These are phyloP conservation scores for Propithecus deckenii DNA, from an alignment of 2,797 vertebrate species.

Conservation along the genomic window DNA sequence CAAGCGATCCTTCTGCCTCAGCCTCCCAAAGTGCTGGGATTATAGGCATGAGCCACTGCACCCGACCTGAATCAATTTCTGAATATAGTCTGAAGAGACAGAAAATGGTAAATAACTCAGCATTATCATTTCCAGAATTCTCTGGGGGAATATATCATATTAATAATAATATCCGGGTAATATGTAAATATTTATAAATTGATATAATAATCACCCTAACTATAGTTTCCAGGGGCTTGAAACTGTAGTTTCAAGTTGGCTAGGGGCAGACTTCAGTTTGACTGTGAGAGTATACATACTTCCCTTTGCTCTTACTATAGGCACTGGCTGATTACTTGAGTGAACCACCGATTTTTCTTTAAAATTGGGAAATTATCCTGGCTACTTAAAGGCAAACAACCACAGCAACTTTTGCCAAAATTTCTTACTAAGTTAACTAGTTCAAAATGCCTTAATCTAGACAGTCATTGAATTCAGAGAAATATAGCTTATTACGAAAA, in stretches of 20 bases:
- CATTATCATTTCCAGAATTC: slow-evolving; percentile 4
- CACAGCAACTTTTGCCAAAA: not conserved
- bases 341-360: not conserved
- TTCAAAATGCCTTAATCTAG: not conserved
- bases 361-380: slow-evolving; percentile 11
- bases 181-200: slow-evolving; percentile 4
- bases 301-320: not conserved
- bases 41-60: no score
- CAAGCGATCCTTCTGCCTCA: no score
- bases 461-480: not conserved
- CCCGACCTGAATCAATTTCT: not conserved
- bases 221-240: not conserved
- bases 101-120: slow-evolving; percentile 14
- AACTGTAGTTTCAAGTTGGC: not conserved
- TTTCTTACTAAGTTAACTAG: slow-evolving; percentile 25
- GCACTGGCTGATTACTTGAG: not conserved
- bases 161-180: not conserved
- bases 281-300: not conserved
- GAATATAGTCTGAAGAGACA: not conserved
- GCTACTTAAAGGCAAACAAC: not conserved
- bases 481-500: not conserved
- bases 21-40: no score
- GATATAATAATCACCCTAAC: not conserved
- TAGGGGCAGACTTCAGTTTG: not conserved
- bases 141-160: not conserved